Conservation (phyloP, 2,797 vertebrate species). For the Pteronotus mesoamericanus region DNA sequence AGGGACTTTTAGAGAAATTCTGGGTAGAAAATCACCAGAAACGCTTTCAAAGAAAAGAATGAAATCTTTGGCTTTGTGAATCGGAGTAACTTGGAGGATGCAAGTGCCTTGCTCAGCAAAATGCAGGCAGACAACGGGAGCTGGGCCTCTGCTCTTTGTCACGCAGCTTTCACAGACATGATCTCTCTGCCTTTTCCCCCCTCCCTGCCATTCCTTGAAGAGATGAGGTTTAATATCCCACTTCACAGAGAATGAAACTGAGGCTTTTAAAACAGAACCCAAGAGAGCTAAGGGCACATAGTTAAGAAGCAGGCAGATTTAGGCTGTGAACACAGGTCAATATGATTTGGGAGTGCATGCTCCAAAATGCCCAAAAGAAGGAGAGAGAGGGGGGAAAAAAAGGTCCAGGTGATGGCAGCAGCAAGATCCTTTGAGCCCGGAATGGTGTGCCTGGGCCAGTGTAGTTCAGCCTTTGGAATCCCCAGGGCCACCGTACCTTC, state of each 20-base stretch:
- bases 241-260: background rate
- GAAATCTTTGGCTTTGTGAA: background rate
- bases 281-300: background rate
- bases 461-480: background rate
- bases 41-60: background rate
- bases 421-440: background rate
- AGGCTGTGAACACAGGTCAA: background rate
- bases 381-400: background rate
- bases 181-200: background rate
- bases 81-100: background rate
- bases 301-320: background rate
- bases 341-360: background rate
- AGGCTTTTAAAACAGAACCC: background rate
- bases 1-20: background rate
- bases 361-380: background rate
- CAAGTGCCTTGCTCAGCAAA: background rate
- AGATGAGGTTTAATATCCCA: background rate
- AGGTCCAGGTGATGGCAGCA: background rate
- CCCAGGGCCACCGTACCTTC: background rate
- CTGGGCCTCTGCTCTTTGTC: background rate
- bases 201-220: background rate
- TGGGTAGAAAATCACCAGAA: background rate
- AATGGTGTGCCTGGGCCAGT: background rate
- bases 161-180: background rate
- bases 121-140: background rate